These are phyloP conservation scores for Heliopora coerulea DNA, from an alignment of 92 coral and sea anemone species.

Conservation along the genomic window DNA sequence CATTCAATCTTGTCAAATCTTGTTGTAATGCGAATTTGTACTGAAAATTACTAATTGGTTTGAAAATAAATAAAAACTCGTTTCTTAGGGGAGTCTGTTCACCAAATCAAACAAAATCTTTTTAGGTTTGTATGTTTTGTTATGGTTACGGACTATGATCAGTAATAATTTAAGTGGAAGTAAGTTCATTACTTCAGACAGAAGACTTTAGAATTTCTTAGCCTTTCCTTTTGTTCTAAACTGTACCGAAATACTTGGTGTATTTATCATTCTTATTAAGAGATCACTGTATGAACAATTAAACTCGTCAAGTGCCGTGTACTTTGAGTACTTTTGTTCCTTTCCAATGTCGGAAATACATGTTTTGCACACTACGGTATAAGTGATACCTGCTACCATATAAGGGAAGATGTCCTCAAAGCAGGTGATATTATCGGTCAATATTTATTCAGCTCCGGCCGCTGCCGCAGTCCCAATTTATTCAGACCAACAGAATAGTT, in stretches of 20 bases:
- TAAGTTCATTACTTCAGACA: no score
- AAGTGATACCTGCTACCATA: conserved; percentile 26
- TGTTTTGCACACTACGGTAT: not conserved
- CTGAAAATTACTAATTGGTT: conserved; percentile 15
- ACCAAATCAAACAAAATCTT: conserved; percentile 29
- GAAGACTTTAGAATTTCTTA: no score
- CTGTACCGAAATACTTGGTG: no score
- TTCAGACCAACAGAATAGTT: conserved; percentile 33
- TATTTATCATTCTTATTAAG: no score
- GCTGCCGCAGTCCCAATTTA: conserved; percentile 29
- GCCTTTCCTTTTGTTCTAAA: conserved; percentile 21
- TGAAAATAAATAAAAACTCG: conserved; percentile 7
- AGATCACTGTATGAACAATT: not conserved
- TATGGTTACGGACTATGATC: no score
- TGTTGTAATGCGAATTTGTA: no score
- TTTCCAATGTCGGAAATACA: conserved; percentile 33
- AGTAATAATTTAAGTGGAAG: no score
- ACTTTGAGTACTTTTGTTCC: not conserved
- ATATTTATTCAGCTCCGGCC: conserved; percentile 18
- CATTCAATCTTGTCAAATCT: no score
- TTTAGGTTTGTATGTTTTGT: no score
- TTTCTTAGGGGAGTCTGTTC: no score
- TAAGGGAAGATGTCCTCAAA: not conserved
- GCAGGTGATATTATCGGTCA: conserved; percentile 40
- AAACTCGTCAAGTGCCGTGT: conserved; percentile 8